Conservation (phyloP, 1,140 invertebrate genomes). For the Diorhabda sublineata region DNA sequence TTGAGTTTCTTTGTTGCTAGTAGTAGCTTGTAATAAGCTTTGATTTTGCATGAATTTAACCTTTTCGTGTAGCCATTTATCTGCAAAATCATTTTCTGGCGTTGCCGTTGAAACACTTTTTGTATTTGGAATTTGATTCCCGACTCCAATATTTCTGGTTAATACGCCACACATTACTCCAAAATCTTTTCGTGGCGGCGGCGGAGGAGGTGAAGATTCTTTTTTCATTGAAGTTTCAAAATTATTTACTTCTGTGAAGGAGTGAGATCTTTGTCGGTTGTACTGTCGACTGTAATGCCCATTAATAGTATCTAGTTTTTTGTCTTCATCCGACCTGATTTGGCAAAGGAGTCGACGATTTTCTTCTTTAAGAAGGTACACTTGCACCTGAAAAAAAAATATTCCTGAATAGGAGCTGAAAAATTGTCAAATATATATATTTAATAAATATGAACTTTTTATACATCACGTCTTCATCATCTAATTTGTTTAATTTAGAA, state of each 20-base stretch:
- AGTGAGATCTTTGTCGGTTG: conserved; percentile 33
- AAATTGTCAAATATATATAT: too few species aligned
- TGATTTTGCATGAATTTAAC: conserved; percentile 36
- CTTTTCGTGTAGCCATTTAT: conserved; percentile 44
- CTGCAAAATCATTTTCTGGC: conserved; percentile 27
- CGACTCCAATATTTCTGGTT: conserved; percentile 62
- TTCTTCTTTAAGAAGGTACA: conserved; percentile 69
- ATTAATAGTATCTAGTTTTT: conserved; percentile 47
- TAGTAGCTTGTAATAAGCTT: conserved; percentile 33
- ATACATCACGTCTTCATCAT: too few species aligned
- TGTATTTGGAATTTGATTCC: conserved; percentile 49
- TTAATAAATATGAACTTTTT: too few species aligned
- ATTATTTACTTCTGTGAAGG: conserved; percentile 31
- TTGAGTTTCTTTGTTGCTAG: conserved; percentile 38
- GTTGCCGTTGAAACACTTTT: conserved; percentile 44
- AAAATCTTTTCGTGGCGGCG: conserved; percentile 54
- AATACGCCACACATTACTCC: conserved; percentile 63
- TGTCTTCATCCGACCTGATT: conserved; percentile 49
- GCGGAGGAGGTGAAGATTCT: conserved; percentile 24
- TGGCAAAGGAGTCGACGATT: conserved; percentile 62
- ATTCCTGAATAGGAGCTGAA: too few species aligned
- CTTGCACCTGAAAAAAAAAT: conserved; percentile 47
- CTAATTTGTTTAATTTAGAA: too few species aligned
- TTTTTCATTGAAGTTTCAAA: conserved; percentile 25
- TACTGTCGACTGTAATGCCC: conserved; percentile 36